Evolutionary conservation across 2,797 vertebrate genomes (phyloP).

Genomic region (Argya squamiceps): DNA sequence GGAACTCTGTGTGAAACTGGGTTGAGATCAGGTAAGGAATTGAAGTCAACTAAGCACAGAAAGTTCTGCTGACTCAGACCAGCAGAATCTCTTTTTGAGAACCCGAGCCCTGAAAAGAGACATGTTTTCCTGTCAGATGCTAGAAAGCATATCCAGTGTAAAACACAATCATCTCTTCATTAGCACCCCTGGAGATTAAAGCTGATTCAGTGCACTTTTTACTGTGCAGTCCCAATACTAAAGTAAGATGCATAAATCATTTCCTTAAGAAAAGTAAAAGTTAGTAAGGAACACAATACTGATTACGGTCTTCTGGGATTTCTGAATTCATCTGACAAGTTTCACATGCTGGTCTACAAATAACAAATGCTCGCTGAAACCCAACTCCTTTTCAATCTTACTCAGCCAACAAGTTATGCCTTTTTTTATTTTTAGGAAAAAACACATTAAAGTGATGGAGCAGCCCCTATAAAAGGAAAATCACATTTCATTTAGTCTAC

Average conservation of each 20-base stretch:
- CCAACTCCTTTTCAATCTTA: not conserved
- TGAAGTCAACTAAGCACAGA: not conserved
- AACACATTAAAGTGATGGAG: constrained; percentile 16
- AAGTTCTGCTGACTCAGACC: constrained; percentile 8
- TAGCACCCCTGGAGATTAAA: not conserved
- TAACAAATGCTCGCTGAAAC: not conserved
- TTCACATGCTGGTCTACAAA: not conserved
- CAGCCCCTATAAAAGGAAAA: not conserved
- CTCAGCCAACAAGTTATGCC: not conserved
- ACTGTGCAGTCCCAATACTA: not conserved
- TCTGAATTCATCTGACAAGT: not conserved
- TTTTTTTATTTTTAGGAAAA: not conserved
- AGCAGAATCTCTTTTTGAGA: not conserved
- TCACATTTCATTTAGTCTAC: not conserved
- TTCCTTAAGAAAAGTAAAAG: not conserved
- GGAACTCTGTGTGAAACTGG: not conserved
- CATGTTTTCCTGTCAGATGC: not conserved
- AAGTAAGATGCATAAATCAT: not conserved
- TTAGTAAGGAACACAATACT: not conserved
- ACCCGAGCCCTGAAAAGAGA: not conserved
- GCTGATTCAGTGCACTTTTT: not conserved
- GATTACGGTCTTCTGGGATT: not conserved
- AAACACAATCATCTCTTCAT: not conserved
- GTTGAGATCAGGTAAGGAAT: not conserved
- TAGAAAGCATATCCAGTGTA: not conserved